phyloP scores from a whole-genome alignment of 2,113 vertebrate species.

The Condylura cristata region DNA sequence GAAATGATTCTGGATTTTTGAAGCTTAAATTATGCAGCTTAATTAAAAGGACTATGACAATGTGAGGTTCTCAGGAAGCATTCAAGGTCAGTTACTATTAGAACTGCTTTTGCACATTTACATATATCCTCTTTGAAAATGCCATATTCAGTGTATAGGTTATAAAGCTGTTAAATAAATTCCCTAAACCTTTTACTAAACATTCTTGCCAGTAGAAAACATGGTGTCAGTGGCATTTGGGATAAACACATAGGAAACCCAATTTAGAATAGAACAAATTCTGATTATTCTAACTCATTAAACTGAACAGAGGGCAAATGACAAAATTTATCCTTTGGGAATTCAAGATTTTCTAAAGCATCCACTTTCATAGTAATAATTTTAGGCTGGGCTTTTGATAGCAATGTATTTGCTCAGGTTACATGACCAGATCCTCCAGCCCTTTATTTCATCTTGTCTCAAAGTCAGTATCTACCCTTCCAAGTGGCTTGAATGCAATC shows the following conservation, averaged over 20 bases:
- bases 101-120: conserved; percentile 9
- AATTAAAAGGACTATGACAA: conserved; percentile 33
- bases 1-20: too few relatives aligned
- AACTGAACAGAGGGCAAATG: not conserved
- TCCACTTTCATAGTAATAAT: not conserved
- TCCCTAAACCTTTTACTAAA: not conserved
- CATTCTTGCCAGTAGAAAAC: not conserved
- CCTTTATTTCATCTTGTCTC: not conserved
- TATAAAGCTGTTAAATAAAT: not conserved
- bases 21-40: not conserved
- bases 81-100: not conserved
- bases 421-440: not conserved
- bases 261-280: conserved; percentile 21
- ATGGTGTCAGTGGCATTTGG: not conserved
- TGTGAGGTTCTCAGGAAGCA: not conserved
- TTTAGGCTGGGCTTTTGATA: not conserved
- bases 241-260: not conserved
- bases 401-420: not conserved
- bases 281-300: not conserved
- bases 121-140: conserved; percentile 19
- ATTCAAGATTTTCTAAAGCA: not conserved
- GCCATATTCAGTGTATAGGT: not conserved
- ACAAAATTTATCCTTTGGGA: not conserved
- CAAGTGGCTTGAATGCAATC: conserved; percentile 1
- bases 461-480: not conserved